A percentile compares a stretch with the other conserved stretches of the same genome.
phyloP scores from a whole-genome alignment of 1,140 invertebrate genomes.

The Cotesia chilonis region DNA sequence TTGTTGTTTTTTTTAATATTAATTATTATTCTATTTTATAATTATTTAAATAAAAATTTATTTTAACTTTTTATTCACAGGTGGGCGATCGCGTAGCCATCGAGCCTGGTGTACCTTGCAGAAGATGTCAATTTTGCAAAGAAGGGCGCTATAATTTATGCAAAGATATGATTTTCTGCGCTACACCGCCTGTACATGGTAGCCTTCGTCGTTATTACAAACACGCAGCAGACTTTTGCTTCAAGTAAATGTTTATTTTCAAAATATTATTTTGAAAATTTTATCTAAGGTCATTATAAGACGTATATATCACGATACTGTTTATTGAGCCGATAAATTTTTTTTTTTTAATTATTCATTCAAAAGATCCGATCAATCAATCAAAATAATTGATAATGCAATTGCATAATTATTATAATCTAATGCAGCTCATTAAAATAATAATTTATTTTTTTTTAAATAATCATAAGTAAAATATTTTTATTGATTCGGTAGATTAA shows the following conservation, averaged over 20 bases:
- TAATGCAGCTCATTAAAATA: no score
- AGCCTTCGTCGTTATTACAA: slow-evolving; percentile 85
- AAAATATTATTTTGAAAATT: slow-evolving; percentile 21
- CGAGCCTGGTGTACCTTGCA: slow-evolving; percentile 91
- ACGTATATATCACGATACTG: no score
- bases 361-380: background rate
- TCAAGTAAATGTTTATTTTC: slow-evolving; percentile 72
- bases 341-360: no score
- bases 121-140: slow-evolving; percentile 86
- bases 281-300: no score
- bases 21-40: background rate
- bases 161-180: slow-evolving; percentile 84
- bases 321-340: no score
- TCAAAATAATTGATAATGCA: background rate
- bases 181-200: slow-evolving; percentile 89
- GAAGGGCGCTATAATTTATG: slow-evolving; percentile 91
- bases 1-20: background rate
- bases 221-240: slow-evolving; percentile 93
- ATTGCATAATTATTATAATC: background rate
- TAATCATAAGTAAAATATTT: no score
- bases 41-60: background rate
- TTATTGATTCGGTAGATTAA: no score
- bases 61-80: slow-evolving; percentile 41
- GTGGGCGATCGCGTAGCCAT: slow-evolving; percentile 91
- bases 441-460: no score